These are phyloP conservation scores for Naja naja DNA, from an alignment of 2,113 vertebrate species.

Conservation along the genomic window DNA sequence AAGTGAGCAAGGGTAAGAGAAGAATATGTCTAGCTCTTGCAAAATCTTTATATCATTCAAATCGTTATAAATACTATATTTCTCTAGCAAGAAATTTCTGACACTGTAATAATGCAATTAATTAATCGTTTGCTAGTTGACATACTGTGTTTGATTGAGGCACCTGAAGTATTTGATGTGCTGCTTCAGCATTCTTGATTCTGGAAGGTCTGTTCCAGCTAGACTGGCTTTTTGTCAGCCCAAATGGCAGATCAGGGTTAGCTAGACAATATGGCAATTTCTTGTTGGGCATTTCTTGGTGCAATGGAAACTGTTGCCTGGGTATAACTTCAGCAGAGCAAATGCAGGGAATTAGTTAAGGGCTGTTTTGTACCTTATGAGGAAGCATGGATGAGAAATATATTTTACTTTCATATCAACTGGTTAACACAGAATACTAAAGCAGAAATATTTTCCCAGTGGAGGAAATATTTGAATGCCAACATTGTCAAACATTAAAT, in stretches of 20 bases:
- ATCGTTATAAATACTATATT: background rate
- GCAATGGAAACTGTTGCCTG: background rate
- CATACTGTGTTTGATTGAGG: background rate
- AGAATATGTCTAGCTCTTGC: fast-evolving
- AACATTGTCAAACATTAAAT: background rate
- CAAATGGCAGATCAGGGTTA: background rate
- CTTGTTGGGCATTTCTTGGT: background rate
- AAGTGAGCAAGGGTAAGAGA: conserved; percentile 79
- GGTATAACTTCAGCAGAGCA: background rate
- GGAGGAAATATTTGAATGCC: background rate
- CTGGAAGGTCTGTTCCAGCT: background rate
- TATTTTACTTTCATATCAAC: background rate
- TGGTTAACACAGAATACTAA: background rate
- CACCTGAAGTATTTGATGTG: background rate
- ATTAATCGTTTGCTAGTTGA: background rate
- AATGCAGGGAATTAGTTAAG: background rate
- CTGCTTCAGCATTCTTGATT: background rate
- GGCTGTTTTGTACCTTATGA: background rate
- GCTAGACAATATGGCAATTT: no score
- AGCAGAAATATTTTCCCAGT: background rate
- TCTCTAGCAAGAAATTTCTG: background rate
- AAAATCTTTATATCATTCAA: background rate
- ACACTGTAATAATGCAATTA: background rate
- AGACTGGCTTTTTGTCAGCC: background rate
- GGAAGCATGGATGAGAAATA: background rate